Base-by-base conservation (phyloP, 2,888 invertebrate genomes). In the Bellardia bayeri region DNA sequence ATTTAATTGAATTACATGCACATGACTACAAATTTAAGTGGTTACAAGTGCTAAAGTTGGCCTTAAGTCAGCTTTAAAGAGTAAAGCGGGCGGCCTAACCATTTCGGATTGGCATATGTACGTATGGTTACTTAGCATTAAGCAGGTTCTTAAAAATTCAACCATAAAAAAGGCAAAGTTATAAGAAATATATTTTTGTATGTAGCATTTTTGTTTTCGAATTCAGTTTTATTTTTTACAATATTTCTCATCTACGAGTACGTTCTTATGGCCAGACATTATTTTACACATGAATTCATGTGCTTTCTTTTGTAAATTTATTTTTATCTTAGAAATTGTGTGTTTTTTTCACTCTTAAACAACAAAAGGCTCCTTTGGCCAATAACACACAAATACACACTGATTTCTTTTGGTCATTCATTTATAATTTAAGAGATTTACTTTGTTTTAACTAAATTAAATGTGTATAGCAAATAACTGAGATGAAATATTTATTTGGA, bases 1-100 rank as follows among this genome's bases (percentile, higher is more conserved):
- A 87, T 88, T 86, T 89, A 89, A 89, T 89, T 89, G 88, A 89
- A 89, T 89, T 89, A 89, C 86, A 66, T 87, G 86, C 89, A 89
- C 89, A 88, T 84, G 88, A 89, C 89, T 88, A 85, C 82, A 74
- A 81, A 79, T 76, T 84, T 33, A 89, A 89, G 89, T 89, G 89
- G 87, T 81, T 85, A 58, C 79, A 69, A 87, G 78, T 75, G 74
- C 64, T 51, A 75, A 71, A 88, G 72, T 84, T 85, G 64, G 74
- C 58, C 86, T 49, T 78, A 76, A 71, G 79, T 82, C 61, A 45
- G 66, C 33, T 40, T 54, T 63, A 49, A 63, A 75, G 66, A 78
- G 71, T 68, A 72, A 9, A 16, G 14, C 6, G 37, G n/a, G 45
- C 33, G 13, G 45, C 23, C 56, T 76, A 40, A 74, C 51, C 45